Percentiles rank a stretch among this genome's conserved stretches.
These are phyloP conservation scores for Cryptotermes secundus DNA, from an alignment of 1,140 invertebrate genomes.

Conservation along the genomic window DNA sequence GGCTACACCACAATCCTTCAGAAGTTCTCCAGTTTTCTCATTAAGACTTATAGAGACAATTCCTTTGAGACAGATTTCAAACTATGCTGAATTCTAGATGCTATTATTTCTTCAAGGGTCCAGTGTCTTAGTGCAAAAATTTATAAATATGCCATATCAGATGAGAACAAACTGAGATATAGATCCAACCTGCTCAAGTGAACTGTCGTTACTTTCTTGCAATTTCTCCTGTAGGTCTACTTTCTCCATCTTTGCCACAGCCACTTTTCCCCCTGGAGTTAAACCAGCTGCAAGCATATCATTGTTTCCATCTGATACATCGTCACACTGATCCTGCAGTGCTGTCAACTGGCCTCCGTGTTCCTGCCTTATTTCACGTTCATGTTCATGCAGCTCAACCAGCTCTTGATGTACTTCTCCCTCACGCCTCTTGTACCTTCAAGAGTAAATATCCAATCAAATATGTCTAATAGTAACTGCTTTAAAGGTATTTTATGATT, in stretches of 20 bases:
- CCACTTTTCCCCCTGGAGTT: not conserved
- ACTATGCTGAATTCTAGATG: too few species aligned
- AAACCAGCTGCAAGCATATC: not conserved
- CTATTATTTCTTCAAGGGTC: too few species aligned
- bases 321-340: not conserved
- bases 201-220: not conserved
- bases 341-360: not conserved
- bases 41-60: too few species aligned
- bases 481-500: too few species aligned
- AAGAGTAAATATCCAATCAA: too few species aligned
- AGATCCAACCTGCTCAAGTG: not conserved
- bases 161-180: too few species aligned
- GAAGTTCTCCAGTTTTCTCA: too few species aligned
- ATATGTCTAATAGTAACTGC: too few species aligned
- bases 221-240: not conserved
- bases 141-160: too few species aligned
- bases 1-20: too few species aligned
- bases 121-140: too few species aligned
- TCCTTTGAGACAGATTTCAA: too few species aligned
- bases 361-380: not conserved
- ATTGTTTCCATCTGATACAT: not conserved
- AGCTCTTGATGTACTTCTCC: not conserved
- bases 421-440: not conserved
- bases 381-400: not conserved
- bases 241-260: not conserved